These are phyloP conservation scores for Geotrypetes seraphini DNA, from an alignment of 2,797 vertebrate species.

Conservation along the genomic window DNA sequence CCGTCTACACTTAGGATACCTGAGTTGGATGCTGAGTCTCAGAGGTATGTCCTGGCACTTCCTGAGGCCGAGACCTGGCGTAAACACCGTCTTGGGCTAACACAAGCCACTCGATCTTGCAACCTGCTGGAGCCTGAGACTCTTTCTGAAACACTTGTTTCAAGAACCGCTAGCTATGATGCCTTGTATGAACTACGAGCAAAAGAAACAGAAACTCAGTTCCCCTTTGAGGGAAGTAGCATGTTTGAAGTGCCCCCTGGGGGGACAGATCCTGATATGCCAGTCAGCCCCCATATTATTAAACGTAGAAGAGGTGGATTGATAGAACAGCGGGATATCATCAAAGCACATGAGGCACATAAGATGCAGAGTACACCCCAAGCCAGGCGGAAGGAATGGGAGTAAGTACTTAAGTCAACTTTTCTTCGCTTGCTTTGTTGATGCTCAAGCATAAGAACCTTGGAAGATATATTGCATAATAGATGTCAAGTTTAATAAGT, in stretches of 20 bases:
- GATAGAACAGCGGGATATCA: conserved; percentile 89
- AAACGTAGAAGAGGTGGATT: conserved; percentile 84
- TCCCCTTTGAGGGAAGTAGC: conserved; percentile 32
- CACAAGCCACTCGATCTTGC: conserved; percentile 50
- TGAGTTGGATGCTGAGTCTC: conserved; percentile 44
- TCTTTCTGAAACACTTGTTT: conserved; percentile 54
- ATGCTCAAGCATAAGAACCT: too few relatives aligned
- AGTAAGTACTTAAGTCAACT: conserved; percentile 84
- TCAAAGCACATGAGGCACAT: conserved; percentile 91
- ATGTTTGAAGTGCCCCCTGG: conserved; percentile 32
- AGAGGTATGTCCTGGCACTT: conserved; percentile 55
- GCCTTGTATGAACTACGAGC: conserved; percentile 54
- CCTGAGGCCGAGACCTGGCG: conserved; percentile 74
- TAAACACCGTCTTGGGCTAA: conserved; percentile 58
- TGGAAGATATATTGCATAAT: too few relatives aligned
- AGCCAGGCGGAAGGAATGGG: conserved; percentile 92
- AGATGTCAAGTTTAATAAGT: too few relatives aligned
- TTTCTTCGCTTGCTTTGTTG: too few relatives aligned
- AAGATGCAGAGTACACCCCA: conserved; percentile 97
- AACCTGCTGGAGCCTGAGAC: conserved; percentile 63
- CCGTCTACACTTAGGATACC: conserved; percentile 23
- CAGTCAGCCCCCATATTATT: conserved; percentile 78
- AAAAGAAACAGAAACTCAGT: conserved; percentile 21
- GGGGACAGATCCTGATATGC: conserved; percentile 54
- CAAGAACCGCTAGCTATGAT: conserved; percentile 63